A percentile compares a stretch with the other conserved stretches of the same genome.
Evolutionary conservation across 1,140 invertebrate species (phyloP).

Genomic region (Helicorthomorpha holstii): DNA sequence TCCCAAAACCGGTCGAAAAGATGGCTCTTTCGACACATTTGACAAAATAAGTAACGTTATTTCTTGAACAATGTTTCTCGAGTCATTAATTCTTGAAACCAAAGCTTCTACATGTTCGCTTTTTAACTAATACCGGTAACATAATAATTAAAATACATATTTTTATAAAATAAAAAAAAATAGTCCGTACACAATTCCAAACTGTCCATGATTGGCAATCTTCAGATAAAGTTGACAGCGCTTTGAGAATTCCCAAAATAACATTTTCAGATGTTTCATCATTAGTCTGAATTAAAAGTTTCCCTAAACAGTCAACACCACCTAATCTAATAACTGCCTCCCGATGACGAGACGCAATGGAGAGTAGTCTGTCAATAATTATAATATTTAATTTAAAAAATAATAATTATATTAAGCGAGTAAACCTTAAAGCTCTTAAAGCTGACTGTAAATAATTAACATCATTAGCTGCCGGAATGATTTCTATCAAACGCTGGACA

Average conservation of each 20-base stretch:
- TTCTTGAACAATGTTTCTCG: background rate
- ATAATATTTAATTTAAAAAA: background rate
- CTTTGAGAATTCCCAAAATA: background rate
- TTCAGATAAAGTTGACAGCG: background rate
- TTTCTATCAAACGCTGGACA: background rate
- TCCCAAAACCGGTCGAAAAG: background rate
- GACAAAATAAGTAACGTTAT: background rate
- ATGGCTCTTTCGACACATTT: background rate
- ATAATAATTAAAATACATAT: no score
- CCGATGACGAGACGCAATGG: background rate
- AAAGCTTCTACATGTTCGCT: background rate
- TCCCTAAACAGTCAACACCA: background rate
- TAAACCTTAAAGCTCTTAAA: constrained; percentile 1
- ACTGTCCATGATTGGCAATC: background rate
- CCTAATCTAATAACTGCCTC: background rate
- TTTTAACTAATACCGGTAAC: background rate
- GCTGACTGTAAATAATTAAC: background rate
- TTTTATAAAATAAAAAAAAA: no score
- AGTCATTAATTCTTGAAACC: background rate
- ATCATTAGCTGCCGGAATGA: background rate
- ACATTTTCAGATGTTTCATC: background rate
- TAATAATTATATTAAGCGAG: background rate
- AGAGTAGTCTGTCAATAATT: background rate
- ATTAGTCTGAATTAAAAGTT: background rate
- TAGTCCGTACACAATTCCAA: no score